Evolutionary conservation across 2,113 vertebrate species (phyloP).

Genomic region (Mohoua ochrocephala): DNA sequence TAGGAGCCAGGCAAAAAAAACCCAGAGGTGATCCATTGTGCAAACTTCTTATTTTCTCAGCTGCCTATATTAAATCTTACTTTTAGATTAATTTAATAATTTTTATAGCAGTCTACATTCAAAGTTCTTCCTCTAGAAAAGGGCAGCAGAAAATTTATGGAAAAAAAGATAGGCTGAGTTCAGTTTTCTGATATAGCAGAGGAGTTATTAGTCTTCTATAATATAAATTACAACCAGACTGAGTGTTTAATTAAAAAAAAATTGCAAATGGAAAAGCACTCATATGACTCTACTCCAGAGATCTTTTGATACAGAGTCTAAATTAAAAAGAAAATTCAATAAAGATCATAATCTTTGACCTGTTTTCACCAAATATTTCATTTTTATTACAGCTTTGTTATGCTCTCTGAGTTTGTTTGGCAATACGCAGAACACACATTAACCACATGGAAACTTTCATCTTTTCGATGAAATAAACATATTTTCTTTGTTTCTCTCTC

Average conservation of each 20-base stretch:
- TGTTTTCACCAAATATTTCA: conserved; percentile 1
- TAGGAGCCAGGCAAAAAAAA: not conserved
- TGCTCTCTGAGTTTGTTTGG: not conserved
- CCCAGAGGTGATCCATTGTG: not conserved
- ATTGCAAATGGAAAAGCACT: not conserved
- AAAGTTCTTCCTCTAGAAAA: conserved; percentile 11
- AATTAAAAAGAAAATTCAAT: conserved; percentile 14
- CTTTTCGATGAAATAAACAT: conserved; percentile 10
- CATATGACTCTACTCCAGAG: not conserved
- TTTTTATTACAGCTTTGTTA: not conserved
- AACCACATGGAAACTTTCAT: conserved; percentile 2
- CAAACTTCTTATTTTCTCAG: not conserved
- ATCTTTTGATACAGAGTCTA: not conserved
- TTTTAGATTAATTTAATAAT: conserved; percentile 6
- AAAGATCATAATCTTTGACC: conserved; percentile 8
- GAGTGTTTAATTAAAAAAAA: conserved; percentile 27
- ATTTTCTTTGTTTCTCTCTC: conserved; percentile 43
- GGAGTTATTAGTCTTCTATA: conserved; percentile 18
- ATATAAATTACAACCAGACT: conserved; percentile 13
- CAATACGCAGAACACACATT: not conserved
- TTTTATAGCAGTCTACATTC: not conserved
- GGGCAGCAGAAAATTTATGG: conserved; percentile 33
- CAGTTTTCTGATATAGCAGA: not conserved
- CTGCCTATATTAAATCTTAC: not conserved
- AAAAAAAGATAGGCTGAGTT: conserved; percentile 30